These are phyloP conservation scores for Xestia c-nigrum DNA, from an alignment of 2,888 invertebrate species.

Conservation along the genomic window DNA sequence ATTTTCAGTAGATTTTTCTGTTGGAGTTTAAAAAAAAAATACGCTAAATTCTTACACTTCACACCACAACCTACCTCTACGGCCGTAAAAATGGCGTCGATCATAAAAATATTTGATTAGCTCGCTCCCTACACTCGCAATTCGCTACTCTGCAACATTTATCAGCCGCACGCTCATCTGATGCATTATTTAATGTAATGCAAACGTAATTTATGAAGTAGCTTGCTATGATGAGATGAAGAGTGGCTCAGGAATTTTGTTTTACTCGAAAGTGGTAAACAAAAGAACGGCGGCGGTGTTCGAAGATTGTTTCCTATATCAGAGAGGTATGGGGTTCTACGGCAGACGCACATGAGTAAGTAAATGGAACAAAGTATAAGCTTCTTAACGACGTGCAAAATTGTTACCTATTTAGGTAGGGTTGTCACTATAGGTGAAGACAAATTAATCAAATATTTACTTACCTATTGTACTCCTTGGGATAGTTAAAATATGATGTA, in stretches of 20 bases:
- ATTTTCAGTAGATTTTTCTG: not conserved
- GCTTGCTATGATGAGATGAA: constrained; percentile 48
- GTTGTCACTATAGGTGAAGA: no score
- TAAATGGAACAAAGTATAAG: no score
- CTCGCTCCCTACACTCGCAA: constrained; percentile 83
- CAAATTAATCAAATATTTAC: no score
- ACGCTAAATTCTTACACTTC: constrained; percentile 41
- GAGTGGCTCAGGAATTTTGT: constrained; percentile 20
- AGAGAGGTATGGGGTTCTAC: no score
- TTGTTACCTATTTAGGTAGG: no score
- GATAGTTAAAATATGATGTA: no score
- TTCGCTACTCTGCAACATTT: constrained; percentile 86
- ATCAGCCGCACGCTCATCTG: constrained; percentile 74
- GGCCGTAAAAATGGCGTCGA: constrained; percentile 88
- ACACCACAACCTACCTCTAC: constrained; percentile 71
- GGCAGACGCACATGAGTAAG: no score
- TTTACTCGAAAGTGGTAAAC: not conserved
- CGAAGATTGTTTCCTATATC: not conserved
- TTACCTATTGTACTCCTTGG: no score
- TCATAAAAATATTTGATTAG: constrained; percentile 91
- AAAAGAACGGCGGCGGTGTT: not conserved
- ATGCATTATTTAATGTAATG: constrained; percentile 73
- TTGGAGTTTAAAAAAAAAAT: not conserved
- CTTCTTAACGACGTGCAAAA: no score
- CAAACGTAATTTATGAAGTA: constrained; percentile 71